These are phyloP conservation scores for Antheraea assamensis DNA, from an alignment of 2,888 invertebrate genomes.

Conservation along the genomic window DNA sequence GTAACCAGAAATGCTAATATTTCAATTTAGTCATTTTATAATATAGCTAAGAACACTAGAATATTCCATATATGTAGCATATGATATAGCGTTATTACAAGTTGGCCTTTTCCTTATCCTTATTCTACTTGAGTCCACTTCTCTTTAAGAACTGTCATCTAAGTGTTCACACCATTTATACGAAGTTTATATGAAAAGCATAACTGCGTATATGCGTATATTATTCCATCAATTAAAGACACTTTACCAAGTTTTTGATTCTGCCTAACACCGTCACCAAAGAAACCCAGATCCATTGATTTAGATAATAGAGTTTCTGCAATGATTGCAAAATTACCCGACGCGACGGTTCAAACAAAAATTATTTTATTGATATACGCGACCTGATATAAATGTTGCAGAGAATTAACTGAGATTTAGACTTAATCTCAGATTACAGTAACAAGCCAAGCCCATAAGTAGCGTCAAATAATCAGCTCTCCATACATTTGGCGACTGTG, in stretches of 20 bases:
- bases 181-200: too few species aligned
- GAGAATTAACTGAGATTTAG: slow-evolving; percentile 6
- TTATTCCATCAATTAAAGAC: too few species aligned
- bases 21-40: neutral
- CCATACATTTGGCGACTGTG: neutral
- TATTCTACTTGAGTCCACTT: too few species aligned
- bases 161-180: too few species aligned
- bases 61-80: neutral
- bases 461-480: slow-evolving; percentile 6
- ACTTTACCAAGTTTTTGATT: too few species aligned
- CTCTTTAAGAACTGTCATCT: too few species aligned
- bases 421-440: slow-evolving; percentile 1
- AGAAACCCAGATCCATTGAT: too few species aligned
- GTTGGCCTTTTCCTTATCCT: too few species aligned
- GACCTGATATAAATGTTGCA: neutral
- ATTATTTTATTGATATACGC: neutral
- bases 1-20: neutral
- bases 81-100: neutral
- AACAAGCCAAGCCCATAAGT: slow-evolving; percentile 12
- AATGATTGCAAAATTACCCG: too few species aligned
- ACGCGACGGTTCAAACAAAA: neutral
- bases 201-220: too few species aligned
- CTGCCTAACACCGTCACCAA: too few species aligned
- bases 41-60: neutral
- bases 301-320: too few species aligned